Evolutionary conservation across 2,888 invertebrate species (phyloP).

Genomic region (Andrena praecox): DNA sequence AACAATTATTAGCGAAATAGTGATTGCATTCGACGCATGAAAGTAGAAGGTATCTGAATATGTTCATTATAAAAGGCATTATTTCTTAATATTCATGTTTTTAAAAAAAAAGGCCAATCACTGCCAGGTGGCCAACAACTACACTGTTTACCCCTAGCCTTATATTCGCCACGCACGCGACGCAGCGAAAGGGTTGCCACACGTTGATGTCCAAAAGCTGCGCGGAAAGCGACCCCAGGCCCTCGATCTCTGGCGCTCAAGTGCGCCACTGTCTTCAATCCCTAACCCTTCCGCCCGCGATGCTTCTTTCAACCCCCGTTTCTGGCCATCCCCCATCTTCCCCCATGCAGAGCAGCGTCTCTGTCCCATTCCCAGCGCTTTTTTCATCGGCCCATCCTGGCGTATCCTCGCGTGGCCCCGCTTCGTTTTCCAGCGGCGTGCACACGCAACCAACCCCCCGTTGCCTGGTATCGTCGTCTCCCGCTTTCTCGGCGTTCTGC

Average conservation of each 20-base stretch:
- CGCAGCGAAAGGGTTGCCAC: neutral
- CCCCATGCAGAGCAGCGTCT: neutral
- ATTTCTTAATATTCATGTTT: no score
- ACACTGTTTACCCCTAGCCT: no score
- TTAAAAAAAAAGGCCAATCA: no score
- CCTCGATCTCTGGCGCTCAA: neutral
- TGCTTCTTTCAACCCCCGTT: constrained; percentile 6
- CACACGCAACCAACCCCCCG: constrained; percentile 31
- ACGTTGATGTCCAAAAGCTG: neutral
- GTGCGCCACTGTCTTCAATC: constrained; percentile 1
- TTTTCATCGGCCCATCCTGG: constrained; percentile 39
- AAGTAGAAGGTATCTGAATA: no score
- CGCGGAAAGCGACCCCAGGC: neutral
- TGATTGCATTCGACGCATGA: no score
- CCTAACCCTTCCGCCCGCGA: neutral
- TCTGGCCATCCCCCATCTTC: constrained; percentile 8
- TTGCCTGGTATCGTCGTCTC: constrained; percentile 16
- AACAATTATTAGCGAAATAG: no score
- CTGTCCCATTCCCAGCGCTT: neutral
- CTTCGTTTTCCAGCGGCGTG: constrained; percentile 62
- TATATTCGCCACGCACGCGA: no score
- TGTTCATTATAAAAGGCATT: no score
- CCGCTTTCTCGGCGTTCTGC: constrained; percentile 46
- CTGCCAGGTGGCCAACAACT: no score
- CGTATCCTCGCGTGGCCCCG: constrained; percentile 47